phyloP scores from a whole-genome alignment of 2,797 vertebrate species.

The Eremophila alpestris region DNA sequence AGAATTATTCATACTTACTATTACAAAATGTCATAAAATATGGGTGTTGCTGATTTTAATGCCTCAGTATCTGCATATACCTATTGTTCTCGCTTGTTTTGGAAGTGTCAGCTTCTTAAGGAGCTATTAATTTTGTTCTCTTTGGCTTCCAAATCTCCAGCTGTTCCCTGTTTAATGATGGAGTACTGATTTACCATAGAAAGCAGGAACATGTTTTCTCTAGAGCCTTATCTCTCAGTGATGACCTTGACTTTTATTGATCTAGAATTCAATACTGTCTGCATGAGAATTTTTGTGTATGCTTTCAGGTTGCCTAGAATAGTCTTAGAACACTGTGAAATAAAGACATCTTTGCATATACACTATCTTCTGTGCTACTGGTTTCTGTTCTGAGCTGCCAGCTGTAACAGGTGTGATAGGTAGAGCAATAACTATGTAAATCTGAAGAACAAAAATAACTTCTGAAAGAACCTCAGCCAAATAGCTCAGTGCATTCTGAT shows the following conservation, averaged over 20 bases:
- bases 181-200: background rate
- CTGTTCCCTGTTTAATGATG: background rate
- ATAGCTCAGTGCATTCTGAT: background rate
- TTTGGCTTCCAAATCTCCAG: background rate
- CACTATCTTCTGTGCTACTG: background rate
- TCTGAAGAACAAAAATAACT: slow-evolving; percentile 7
- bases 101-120: background rate
- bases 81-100: background rate
- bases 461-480: background rate
- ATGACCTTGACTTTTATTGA: background rate
- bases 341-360: background rate
- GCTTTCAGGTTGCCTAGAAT: background rate
- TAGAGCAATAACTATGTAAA: slow-evolving; percentile 1
- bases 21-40: background rate
- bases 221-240: background rate
- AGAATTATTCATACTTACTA: background rate
- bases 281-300: background rate
- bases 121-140: background rate
- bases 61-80: background rate
- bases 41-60: background rate
- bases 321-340: background rate
- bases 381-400: background rate
- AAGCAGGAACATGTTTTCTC: background rate
- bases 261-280: background rate
- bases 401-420: slow-evolving; percentile 9